Evolutionary conservation across 2,888 invertebrate species (phyloP).

Genomic region (Patella ulyssiponensis): DNA sequence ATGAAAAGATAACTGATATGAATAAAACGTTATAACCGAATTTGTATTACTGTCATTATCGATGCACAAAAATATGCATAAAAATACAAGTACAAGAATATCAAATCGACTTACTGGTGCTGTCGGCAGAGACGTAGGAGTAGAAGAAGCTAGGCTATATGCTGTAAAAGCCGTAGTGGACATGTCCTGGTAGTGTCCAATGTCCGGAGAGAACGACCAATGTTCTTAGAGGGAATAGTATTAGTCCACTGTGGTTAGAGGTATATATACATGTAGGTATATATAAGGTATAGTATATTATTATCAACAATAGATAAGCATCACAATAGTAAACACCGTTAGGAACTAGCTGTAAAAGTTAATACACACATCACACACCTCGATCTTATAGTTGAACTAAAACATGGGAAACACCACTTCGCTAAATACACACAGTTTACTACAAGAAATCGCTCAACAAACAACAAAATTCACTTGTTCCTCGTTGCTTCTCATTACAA

Average conservation of each 20-base stretch:
- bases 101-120: not conserved
- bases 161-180: slow-evolving; percentile 12
- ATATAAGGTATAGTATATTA: not conserved
- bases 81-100: too few species aligned
- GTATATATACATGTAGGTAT: too few species aligned
- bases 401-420: slow-evolving; percentile 4
- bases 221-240: too few species aligned
- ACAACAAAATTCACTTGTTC: not conserved
- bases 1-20: too few species aligned
- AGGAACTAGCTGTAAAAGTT: not conserved
- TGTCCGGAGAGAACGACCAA: not conserved
- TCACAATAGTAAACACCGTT: too few species aligned
- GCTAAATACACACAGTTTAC: slow-evolving; percentile 9
- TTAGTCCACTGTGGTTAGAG: too few species aligned
- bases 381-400: slow-evolving; percentile 3
- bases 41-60: too few species aligned
- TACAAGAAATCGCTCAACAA: not conserved
- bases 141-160: not conserved
- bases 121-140: not conserved
- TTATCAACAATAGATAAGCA: not conserved
- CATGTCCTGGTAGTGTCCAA: not conserved
- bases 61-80: too few species aligned
- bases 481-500: not conserved
- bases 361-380: not conserved
- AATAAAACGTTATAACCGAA: too few species aligned